Percentiles rank a stretch among this genome's conserved stretches.
These are phyloP conservation scores for Bedellia somnulentella DNA, from an alignment of 2,888 invertebrate genomes.

Conservation along the genomic window DNA sequence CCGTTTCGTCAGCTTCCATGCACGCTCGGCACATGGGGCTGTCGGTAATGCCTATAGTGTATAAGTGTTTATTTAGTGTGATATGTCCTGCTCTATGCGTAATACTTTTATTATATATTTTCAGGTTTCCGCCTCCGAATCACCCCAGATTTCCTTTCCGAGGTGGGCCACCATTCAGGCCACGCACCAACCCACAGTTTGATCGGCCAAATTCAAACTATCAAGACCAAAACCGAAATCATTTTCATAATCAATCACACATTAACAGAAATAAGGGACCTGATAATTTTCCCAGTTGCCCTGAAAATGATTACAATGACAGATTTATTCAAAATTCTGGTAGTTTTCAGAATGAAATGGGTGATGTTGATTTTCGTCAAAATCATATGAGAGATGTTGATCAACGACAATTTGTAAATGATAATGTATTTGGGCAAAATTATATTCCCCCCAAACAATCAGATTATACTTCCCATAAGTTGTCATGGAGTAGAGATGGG, in stretches of 20 bases:
- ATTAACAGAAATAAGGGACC: too few species aligned
- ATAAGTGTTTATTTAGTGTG: too few species aligned
- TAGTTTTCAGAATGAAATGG: background rate
- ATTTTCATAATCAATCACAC: slow-evolving; percentile 17
- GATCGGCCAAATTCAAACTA: slow-evolving; percentile 14
- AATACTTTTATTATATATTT: slow-evolving; percentile 9
- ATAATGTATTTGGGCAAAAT: too few species aligned
- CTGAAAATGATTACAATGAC: background rate
- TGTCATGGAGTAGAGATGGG: too few species aligned
- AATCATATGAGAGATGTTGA: slow-evolving; percentile 34
- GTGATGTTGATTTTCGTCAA: background rate
- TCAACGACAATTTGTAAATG: slow-evolving; percentile 20
- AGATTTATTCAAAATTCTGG: background rate
- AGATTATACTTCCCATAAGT: too few species aligned
- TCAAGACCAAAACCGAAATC: slow-evolving; percentile 21
- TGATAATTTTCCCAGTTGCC: background rate
- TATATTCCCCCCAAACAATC: too few species aligned
- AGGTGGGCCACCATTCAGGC: slow-evolving; percentile 16
- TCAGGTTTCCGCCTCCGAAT: slow-evolving; percentile 29
- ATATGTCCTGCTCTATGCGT: too few species aligned
- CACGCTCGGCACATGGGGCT: too few species aligned
- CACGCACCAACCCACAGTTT: slow-evolving; percentile 16
- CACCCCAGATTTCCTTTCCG: slow-evolving; percentile 18
- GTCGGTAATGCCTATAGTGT: too few species aligned
- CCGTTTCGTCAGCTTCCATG: too few species aligned